phyloP scores from a whole-genome alignment of 1,140 invertebrate species.

The Magallana ariakensis region DNA sequence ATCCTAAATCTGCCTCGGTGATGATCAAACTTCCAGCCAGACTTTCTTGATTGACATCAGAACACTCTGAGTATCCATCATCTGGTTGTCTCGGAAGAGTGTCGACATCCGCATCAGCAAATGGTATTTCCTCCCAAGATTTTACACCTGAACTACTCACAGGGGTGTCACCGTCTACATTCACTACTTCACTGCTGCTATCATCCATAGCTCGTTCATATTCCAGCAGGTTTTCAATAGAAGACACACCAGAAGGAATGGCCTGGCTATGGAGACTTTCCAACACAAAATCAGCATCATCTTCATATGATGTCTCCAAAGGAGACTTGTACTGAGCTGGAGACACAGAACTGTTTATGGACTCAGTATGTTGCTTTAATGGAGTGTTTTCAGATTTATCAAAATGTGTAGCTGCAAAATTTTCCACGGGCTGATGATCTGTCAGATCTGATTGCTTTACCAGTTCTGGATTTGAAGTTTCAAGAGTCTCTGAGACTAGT shows the following conservation, averaged over 20 bases:
- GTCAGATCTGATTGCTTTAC: neutral
- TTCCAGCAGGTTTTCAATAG: conserved; percentile 38
- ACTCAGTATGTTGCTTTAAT: neutral
- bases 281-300: conserved; percentile 55
- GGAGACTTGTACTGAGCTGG: neutral
- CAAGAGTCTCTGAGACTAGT: neutral
- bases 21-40: conserved; percentile 7
- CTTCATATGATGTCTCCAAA: conserved; percentile 51
- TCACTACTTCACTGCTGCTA: neutral
- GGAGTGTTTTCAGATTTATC: neutral
- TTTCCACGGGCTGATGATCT: neutral
- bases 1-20: neutral
- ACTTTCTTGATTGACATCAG: neutral
- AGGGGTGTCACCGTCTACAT: neutral
- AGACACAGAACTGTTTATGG: too few species aligned
- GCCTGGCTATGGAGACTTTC: conserved; percentile 42
- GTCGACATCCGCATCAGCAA: neutral
- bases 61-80: conserved; percentile 15
- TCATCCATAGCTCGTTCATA: conserved; percentile 25
- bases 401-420: neutral
- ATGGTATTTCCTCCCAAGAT: conserved; percentile 2
- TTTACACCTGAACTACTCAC: neutral
- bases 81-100: neutral
- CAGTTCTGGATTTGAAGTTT: neutral
- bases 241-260: conserved; percentile 9